Conservation (phyloP, 2,113 vertebrate genomes). For the Mobula birostris region DNA sequence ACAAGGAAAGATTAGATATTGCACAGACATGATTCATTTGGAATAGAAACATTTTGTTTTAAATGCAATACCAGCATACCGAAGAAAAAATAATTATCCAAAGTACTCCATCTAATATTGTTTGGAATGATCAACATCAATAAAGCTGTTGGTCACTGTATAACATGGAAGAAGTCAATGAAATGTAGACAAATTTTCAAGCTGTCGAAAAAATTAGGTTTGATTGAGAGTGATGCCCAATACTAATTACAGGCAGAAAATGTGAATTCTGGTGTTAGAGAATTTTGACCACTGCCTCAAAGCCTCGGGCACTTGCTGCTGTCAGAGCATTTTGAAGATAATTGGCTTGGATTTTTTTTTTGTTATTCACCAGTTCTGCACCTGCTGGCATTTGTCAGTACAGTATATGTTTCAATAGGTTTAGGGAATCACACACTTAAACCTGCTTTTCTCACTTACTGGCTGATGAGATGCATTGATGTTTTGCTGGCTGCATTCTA, state of each 20-base stretch:
- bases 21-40: neutral
- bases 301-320: neutral
- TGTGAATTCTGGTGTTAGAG: neutral
- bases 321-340: neutral
- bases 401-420: too few relatives aligned
- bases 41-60: neutral
- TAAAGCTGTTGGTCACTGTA: neutral
- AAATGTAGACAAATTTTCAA: neutral
- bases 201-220: neutral
- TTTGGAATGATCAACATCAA: neutral
- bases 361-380: too few relatives aligned
- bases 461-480: too few relatives aligned
- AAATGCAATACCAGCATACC: neutral
- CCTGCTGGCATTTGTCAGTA: too few relatives aligned
- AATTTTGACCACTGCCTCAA: neutral
- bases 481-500: too few relatives aligned
- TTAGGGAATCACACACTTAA: too few relatives aligned
- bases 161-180: neutral
- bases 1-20: neutral
- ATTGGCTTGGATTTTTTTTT: too few relatives aligned
- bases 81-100: neutral
- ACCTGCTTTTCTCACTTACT: too few relatives aligned
- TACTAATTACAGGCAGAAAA: neutral
- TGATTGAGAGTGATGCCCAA: neutral
- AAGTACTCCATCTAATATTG: neutral